Evolutionary conservation across 2,113 vertebrate species (phyloP).

Genomic region (Aplodontia rufa): DNA sequence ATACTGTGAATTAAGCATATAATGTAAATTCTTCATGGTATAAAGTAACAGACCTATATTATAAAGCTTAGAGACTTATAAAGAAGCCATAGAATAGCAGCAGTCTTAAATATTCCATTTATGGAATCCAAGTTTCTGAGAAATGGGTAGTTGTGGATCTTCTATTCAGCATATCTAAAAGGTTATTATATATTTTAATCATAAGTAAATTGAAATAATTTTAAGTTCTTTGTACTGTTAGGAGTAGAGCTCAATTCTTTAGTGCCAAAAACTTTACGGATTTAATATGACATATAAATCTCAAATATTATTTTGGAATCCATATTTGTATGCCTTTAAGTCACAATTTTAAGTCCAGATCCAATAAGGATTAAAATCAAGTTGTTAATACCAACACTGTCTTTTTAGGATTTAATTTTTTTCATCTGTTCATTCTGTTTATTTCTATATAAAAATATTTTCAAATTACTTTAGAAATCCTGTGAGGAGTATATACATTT

Average conservation of each 20-base stretch:
- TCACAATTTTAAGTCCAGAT: neutral
- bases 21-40: neutral
- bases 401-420: neutral
- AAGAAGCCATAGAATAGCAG: neutral
- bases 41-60: neutral
- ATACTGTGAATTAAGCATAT: neutral
- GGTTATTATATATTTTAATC: neutral
- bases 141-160: neutral
- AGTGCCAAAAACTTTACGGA: neutral
- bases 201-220: neutral
- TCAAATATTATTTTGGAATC: neutral
- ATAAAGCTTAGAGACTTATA: neutral
- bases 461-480: neutral
- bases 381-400: neutral
- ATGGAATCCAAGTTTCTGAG: neutral
- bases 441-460: neutral
- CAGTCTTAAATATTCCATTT: neutral
- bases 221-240: neutral
- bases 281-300: neutral
- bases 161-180: neutral
- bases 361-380: neutral
- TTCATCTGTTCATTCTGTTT: neutral
- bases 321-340: neutral
- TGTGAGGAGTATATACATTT: neutral
- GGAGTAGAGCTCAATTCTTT: neutral